These are phyloP conservation scores for Struthidea cinerea DNA, from an alignment of 2,113 vertebrate species.

Conservation along the genomic window DNA sequence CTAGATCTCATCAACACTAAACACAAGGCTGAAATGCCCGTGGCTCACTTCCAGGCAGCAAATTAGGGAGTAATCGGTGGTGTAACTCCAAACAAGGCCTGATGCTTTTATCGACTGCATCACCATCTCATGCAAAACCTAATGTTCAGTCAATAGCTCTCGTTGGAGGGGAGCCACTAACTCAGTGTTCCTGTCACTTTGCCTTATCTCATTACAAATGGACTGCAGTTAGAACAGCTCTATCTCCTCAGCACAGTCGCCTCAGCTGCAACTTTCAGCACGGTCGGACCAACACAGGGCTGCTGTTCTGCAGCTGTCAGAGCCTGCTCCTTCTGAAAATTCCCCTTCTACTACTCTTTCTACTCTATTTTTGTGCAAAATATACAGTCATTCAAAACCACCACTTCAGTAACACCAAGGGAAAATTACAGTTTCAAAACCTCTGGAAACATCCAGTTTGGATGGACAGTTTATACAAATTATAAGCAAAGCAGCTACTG, in stretches of 20 bases:
- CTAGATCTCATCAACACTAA: slow-evolving; percentile 67
- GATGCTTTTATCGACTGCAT: slow-evolving; percentile 77
- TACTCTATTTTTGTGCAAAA: not conserved
- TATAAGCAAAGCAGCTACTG: not conserved
- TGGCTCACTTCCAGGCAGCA: slow-evolving; percentile 73
- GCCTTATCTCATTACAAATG: slow-evolving; percentile 76
- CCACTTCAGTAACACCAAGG: not conserved
- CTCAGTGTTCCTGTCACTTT: slow-evolving; percentile 65
- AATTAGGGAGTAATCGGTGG: slow-evolving; percentile 67
- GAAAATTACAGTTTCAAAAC: not conserved
- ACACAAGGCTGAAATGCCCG: slow-evolving; percentile 49
- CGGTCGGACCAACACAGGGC: not conserved
- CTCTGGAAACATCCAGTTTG: not conserved
- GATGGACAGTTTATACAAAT: not conserved
- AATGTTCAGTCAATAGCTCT: slow-evolving; percentile 73
- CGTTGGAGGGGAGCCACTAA: slow-evolving; percentile 70
- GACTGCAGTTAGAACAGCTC: slow-evolving; percentile 35
- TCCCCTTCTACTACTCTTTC: not conserved
- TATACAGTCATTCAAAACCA: not conserved
- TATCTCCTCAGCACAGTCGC: slow-evolving; percentile 20
- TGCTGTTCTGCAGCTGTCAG: not conserved
- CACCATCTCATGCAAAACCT: slow-evolving; percentile 68
- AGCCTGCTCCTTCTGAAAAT: not conserved
- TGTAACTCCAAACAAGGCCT: slow-evolving; percentile 68
- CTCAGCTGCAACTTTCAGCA: slow-evolving; percentile 10